Base-by-base conservation (phyloP, 2,888 invertebrate species). In the Cheilosia soror region DNA sequence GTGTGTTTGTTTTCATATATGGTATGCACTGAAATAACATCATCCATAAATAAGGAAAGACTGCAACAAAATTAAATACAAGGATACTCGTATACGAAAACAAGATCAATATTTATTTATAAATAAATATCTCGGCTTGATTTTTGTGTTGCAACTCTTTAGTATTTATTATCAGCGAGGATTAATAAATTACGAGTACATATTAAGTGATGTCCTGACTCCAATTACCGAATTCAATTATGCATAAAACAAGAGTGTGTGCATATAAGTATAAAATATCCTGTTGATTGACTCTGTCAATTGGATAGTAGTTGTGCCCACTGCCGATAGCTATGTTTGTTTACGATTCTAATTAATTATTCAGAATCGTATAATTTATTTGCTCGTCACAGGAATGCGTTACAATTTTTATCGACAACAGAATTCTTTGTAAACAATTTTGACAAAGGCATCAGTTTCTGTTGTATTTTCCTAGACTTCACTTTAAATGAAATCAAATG, bases 151-250 rank as follows among this genome's bases (percentile, higher is more conserved):
- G 42, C 51, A 40, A 27, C 58, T 49, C 55, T 55, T 62, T 72
- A 44, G 33, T 29, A 29, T 62, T 78, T 73, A 68, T 75, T 37
- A 51, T 11, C 37, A 4, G 42, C 31, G 58, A 58, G 58, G 29
- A 84, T 84, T 84, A 84, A 84, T 75, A 80, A 84, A 80, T 76
- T 57, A 78, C 53, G 60, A 65, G 71, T 71, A 53, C 31, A 82
- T 77, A 66, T 72, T 65, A 73, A 69, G 73, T 73, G 69, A 58
- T 76, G 84, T 75, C 80, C 80, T 80, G 69, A 51, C 42, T 79
- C 31, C 78, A 83, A 60, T 83, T 57, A 77, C 62, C 9, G 62
- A 53, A 29, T 37, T 76, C 20, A 69, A 62, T 68, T 69, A 77
- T 62, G 60, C 44, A 60, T 25, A 5, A 5, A 4, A 44, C 31